These are phyloP conservation scores for Mesocricetus auratus DNA, from an alignment of 2,113 vertebrate genomes.

Conservation along the genomic window DNA sequence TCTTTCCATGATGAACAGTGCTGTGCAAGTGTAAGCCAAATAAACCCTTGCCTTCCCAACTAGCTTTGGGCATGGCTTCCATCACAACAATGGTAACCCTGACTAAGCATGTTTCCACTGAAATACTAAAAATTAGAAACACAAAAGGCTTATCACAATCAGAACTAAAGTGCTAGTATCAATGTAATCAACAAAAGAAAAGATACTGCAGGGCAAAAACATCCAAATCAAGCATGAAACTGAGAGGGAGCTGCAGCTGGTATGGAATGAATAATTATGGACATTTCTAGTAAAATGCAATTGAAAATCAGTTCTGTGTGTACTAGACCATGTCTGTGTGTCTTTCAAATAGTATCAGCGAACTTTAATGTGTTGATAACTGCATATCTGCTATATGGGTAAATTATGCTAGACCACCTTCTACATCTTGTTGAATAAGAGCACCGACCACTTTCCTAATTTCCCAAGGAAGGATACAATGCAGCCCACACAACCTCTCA, in stretches of 20 bases:
- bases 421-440: background rate
- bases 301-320: background rate
- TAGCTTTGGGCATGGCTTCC: background rate
- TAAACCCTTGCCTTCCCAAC: background rate
- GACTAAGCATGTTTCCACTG: background rate
- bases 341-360: slow-evolving; percentile 27
- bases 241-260: background rate
- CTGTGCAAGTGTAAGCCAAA: background rate
- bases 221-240: background rate
- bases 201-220: background rate
- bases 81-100: background rate
- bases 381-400: background rate
- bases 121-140: background rate
- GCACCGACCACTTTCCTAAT: background rate
- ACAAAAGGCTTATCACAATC: background rate
- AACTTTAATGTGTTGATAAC: slow-evolving; percentile 17
- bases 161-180: background rate
- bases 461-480: background rate
- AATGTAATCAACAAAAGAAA: background rate
- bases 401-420: slow-evolving; percentile 17
- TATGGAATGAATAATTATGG: background rate
- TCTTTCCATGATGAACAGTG: background rate
- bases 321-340: background rate
- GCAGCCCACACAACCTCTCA: background rate
- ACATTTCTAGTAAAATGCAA: background rate